Evolutionary conservation across 2,888 invertebrate species (phyloP).

Genomic region (Slavum lentiscoides): DNA sequence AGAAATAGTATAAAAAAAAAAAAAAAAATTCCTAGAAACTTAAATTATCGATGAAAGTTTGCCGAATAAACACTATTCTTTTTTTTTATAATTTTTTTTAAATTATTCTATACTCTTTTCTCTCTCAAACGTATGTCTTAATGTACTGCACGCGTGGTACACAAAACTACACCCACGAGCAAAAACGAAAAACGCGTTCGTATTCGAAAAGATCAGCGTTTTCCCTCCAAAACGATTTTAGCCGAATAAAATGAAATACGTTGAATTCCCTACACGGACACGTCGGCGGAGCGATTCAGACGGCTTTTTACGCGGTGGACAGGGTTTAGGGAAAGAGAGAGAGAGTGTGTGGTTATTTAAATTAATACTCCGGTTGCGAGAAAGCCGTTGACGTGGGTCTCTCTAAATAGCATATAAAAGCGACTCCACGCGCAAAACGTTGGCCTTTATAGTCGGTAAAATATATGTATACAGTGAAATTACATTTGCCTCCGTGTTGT

Average conservation of each 20-base stretch:
- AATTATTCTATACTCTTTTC: no score
- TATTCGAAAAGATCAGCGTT: background rate
- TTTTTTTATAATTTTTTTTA: no score
- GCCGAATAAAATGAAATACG: conserved; percentile 36
- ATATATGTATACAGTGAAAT: background rate
- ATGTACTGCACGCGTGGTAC: no score
- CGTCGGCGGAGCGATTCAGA: background rate
- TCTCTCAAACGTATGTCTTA: no score
- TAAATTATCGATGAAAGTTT: no score
- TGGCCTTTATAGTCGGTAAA: background rate
- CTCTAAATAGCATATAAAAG: conserved; percentile 7
- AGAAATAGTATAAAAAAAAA: no score
- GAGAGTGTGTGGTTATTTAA: conserved; percentile 3
- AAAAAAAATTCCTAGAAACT: no score
- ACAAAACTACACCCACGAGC: no score
- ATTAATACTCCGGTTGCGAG: conserved; percentile 34
- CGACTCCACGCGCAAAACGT: conserved; percentile 9
- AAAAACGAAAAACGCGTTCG: no score
- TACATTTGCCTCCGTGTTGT: background rate
- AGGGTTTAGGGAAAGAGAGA: background rate
- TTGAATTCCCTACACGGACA: conserved; percentile 6
- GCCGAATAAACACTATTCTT: no score
- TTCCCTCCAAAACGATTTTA: background rate
- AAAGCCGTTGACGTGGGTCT: conserved; percentile 43
- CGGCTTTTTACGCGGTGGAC: background rate